Percentiles rank a stretch among this genome's conserved stretches.
Evolutionary conservation across 1,140 invertebrate species (phyloP).

Genomic region (Zaprionus capensis): DNA sequence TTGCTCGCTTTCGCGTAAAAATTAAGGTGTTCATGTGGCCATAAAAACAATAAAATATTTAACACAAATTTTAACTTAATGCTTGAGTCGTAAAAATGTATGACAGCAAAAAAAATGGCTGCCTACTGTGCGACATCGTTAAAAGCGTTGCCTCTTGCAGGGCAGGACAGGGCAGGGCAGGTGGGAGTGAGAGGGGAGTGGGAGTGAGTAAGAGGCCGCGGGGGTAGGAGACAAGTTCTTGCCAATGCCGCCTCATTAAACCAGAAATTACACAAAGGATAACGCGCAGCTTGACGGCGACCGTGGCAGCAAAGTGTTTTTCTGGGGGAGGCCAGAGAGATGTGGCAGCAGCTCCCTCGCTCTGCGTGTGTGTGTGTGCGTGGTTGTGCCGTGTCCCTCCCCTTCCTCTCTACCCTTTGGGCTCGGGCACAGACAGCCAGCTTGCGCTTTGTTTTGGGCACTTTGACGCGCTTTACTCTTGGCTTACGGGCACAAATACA

Average conservation of each 20-base stretch:
- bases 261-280: slow-evolving; percentile 81
- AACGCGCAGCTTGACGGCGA: slow-evolving; percentile 66
- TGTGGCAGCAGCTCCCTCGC: slow-evolving; percentile 17
- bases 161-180: background rate
- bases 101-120: slow-evolving; percentile 62
- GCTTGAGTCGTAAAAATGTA: slow-evolving; percentile 72
- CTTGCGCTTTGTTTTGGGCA: slow-evolving; percentile 41
- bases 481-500: slow-evolving; percentile 59
- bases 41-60: slow-evolving; percentile 82
- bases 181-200: background rate
- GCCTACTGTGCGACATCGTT: slow-evolving; percentile 53
- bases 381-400: slow-evolving; percentile 17
- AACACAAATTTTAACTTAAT: slow-evolving; percentile 83
- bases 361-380: slow-evolving; percentile 11
- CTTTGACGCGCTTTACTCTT: slow-evolving; percentile 49
- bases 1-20: slow-evolving; percentile 36
- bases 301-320: slow-evolving; percentile 58
- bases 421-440: background rate
- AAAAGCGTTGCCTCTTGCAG: slow-evolving; percentile 23
- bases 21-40: slow-evolving; percentile 72
- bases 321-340: slow-evolving; percentile 20
- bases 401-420: slow-evolving; percentile 34
- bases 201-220: background rate
- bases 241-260: slow-evolving; percentile 75
- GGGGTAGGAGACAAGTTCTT: slow-evolving; percentile 21